Evolutionary conservation across 1,140 invertebrate genomes (phyloP).

Genomic region (Drosophila sucinea): DNA sequence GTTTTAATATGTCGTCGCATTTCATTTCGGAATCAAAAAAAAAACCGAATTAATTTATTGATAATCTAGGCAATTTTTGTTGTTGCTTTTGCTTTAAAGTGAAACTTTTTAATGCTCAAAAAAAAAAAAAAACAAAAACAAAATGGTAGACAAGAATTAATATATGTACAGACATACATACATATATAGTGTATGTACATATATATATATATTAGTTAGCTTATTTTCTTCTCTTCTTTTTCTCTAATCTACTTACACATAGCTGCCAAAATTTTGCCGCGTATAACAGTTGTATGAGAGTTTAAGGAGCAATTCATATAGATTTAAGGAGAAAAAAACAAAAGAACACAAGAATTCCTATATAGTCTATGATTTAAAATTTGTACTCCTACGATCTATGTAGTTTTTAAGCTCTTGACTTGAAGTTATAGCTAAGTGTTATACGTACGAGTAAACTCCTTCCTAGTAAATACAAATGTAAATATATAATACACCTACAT

Average conservation of each 20-base stretch:
- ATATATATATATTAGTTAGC: background rate
- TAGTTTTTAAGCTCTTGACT: background rate
- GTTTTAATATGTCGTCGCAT: slow-evolving; percentile 33
- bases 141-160: slow-evolving; percentile 43
- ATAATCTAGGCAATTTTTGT: slow-evolving; percentile 44
- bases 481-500: background rate
- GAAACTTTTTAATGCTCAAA: slow-evolving; percentile 79
- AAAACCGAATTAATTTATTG: slow-evolving; percentile 17
- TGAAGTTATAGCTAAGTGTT: slow-evolving; percentile 8
- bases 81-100: slow-evolving; percentile 63
- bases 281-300: slow-evolving; percentile 31
- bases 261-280: slow-evolving; percentile 49
- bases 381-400: background rate
- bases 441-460: background rate
- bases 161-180: slow-evolving; percentile 22
- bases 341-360: slow-evolving; percentile 6
- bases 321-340: background rate
- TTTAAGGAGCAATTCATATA: slow-evolving; percentile 3
- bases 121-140: slow-evolving; percentile 17
- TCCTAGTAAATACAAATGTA: background rate
- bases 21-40: slow-evolving; percentile 2
- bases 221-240: background rate
- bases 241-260: slow-evolving; percentile 1
- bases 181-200: background rate
- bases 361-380: background rate